phyloP scores from a whole-genome alignment of 2,113 vertebrate species.

The Ammodytes marinus region DNA sequence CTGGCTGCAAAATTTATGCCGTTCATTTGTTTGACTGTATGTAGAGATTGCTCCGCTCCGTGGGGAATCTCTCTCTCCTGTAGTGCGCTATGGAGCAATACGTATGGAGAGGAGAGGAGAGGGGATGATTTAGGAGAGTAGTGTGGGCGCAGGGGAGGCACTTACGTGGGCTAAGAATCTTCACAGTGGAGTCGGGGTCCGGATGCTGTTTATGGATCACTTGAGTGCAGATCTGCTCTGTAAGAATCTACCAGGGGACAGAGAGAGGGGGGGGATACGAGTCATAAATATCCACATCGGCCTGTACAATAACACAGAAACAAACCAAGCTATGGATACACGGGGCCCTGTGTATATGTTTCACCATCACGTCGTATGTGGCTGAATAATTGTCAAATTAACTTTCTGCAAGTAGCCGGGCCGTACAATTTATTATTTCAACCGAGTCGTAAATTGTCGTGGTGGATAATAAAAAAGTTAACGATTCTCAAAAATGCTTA shows the following conservation, averaged over 20 bases:
- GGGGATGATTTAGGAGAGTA: constrained; percentile 69
- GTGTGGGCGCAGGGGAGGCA: constrained; percentile 62
- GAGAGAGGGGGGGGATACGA: constrained; percentile 45
- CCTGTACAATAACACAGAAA: constrained; percentile 55
- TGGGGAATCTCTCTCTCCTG: constrained; percentile 53
- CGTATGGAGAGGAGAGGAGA: constrained; percentile 62
- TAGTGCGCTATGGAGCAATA: constrained; percentile 49
- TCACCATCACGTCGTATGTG: not conserved
- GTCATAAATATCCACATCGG: constrained; percentile 61
- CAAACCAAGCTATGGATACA: constrained; percentile 35
- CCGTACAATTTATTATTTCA: constrained; percentile 13
- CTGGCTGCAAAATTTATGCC: constrained; percentile 66
- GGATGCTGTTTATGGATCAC: constrained; percentile 98
- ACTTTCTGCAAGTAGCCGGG: constrained; percentile 24
- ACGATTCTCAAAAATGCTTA: no score
- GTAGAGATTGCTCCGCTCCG: constrained; percentile 51
- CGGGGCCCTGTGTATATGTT: constrained; percentile 7
- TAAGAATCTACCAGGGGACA: constrained; percentile 89
- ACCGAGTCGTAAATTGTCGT: not conserved
- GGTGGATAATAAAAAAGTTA: not conserved
- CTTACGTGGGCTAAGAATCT: constrained; percentile 99
- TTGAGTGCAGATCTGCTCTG: constrained; percentile 97
- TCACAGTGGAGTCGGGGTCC: constrained; percentile 96
- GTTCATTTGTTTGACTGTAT: constrained; percentile 69
- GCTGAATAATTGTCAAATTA: constrained; percentile 42